phyloP scores from a whole-genome alignment of 2,797 vertebrate species.

The Heteromormyrus szaboi region DNA sequence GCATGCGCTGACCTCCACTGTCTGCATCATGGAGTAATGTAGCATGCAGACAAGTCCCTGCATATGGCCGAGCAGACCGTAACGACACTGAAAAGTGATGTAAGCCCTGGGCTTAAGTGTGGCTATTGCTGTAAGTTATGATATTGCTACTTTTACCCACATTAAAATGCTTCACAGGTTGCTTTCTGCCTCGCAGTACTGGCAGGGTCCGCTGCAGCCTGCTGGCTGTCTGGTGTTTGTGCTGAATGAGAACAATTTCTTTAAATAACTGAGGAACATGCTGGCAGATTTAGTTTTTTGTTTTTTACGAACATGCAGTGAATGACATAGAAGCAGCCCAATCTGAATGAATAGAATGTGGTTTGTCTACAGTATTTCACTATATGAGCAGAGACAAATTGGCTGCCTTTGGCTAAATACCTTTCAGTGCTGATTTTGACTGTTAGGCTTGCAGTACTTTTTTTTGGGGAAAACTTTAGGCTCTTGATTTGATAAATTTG shows the following conservation, averaged over 20 bases:
- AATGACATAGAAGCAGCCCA: background rate
- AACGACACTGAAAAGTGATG: background rate
- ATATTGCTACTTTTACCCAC: background rate
- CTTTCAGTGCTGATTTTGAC: background rate
- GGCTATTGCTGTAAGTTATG: background rate
- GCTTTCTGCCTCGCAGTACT: background rate
- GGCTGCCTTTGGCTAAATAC: background rate
- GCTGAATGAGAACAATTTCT: background rate
- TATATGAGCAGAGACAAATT: background rate
- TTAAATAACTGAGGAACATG: background rate
- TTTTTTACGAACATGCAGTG: background rate
- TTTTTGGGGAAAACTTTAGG: background rate
- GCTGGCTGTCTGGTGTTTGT: background rate
- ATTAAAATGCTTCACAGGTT: background rate
- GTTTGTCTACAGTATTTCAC: background rate
- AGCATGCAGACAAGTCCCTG: background rate
- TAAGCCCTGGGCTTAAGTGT: background rate
- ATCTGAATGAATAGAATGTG: background rate
- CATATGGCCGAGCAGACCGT: background rate
- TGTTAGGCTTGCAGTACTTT: background rate
- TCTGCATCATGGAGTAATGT: background rate
- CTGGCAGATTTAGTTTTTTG: background rate
- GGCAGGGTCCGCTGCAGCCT: background rate
- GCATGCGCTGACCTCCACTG: background rate
- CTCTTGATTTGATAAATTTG: background rate